Percentiles rank a stretch among this genome's conserved stretches.
phyloP scores from a whole-genome alignment of 2,797 vertebrate genomes.

The Gorsachius magnificus region DNA sequence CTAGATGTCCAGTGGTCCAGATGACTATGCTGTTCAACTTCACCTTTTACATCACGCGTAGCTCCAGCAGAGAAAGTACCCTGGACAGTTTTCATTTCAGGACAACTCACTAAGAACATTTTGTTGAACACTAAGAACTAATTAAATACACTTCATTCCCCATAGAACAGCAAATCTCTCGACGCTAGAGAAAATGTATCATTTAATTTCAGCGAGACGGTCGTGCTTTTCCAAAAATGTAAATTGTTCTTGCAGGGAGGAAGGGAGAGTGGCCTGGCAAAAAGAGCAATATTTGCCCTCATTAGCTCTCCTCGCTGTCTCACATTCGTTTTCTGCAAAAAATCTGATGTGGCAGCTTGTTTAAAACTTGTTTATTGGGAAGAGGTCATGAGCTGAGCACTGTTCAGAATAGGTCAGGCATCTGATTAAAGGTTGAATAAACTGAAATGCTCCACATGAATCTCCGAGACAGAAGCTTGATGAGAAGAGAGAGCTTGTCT shows the following conservation, averaged over 20 bases:
- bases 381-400: constrained; percentile 53
- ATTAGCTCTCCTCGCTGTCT: constrained; percentile 32
- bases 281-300: not conserved
- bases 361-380: constrained; percentile 64
- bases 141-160: not conserved
- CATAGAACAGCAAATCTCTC: not conserved
- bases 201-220: not conserved
- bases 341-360: constrained; percentile 63
- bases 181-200: fast-evolving
- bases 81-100: not conserved
- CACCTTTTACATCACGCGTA: fast-evolving
- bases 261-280: not conserved
- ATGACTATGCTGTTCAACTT: not conserved
- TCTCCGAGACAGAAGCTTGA: constrained; percentile 48
- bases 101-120: not conserved
- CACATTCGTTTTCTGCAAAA: not conserved
- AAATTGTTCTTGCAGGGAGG: not conserved
- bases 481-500: constrained; percentile 24
- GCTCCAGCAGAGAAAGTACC: not conserved
- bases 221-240: not conserved
- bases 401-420: constrained; percentile 32
- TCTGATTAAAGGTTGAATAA: constrained; percentile 59
- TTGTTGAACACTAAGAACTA: not conserved
- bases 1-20: not conserved
- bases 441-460: constrained; percentile 36